Base-by-base conservation (phyloP, 2,888 invertebrate genomes). In the Agriopis leucophaearia region DNA sequence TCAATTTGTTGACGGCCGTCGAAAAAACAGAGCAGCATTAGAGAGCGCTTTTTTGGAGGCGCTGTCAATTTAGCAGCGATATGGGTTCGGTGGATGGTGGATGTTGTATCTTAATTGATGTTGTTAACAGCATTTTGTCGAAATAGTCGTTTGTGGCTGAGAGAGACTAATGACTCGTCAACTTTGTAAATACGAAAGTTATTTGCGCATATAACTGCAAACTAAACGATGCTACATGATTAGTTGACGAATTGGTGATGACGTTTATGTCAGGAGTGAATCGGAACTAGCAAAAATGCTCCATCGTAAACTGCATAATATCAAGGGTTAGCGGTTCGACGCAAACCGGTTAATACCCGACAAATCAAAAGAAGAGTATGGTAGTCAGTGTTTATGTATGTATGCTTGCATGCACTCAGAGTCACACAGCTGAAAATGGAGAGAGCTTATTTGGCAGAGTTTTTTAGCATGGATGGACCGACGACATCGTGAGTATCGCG, bases 1-100 rank as follows among this genome's bases (percentile, higher is more conserved):
- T 91, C 92, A 92, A 91, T 92, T 92, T 90, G 92, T 89, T 87
- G 76, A 76, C 75, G 82, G 85, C 85, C 84, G 84, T 83, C 75
- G 73, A 82, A 85, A 86, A 88, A 85, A 83, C 78, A 74, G 77
- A 77, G 71, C 74, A 74, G 73, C 64, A 76, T 77, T 79, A 75
- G 78, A 76, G 71, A 73, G 70, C 65, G 55, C 62, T 76, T 78
- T 78, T 77, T 77, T 68, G 60, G 63, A 70, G 63, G 64, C n/a
- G 70, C 70, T 74, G 69, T 71, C 71, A 70, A 69, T 72, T 71
- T 69, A 36, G 45, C 66, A 58, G 47, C 70, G 73, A 73, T 73
- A 68, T 71, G 71, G 74, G 73, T 72, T 38, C 61, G 66, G 73
- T 50, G 38, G 52, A 47, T 51, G 54, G 52, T 59, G 45, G 50